Evolutionary conservation across 2,888 invertebrate genomes (phyloP), one percentile per base, ranked within the genome.

Genomic region (Mesodorylaimus sp.): DNA sequence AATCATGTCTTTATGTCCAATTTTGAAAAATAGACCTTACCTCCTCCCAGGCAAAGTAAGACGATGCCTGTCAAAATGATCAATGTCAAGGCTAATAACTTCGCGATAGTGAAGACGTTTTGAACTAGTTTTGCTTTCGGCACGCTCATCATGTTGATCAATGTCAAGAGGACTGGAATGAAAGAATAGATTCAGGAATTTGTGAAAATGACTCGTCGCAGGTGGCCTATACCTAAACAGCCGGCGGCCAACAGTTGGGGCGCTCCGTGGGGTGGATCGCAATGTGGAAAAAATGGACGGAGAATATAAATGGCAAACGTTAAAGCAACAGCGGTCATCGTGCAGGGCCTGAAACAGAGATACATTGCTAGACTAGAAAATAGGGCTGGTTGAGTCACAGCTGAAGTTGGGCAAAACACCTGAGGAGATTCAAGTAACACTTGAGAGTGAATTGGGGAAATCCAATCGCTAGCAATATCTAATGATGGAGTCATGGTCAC

Each of bases 71-170:
- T 83, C 13, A 79, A 78, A 59, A 97, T 93, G 66, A 97, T 93
- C 65, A 89, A 77, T 67, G 83, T 80, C 42, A 95, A 75, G 0
- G 95, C 95, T 45, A 82, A 64, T 23, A 88, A 71, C 71, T 95
- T 97, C 51, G 91, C 93, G 66, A 87, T 89, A 2, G 95, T 95
- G 75, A 95, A 95, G 64, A 88, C 77, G 68, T 97, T 93, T 71
- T 97, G 95, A 1, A 97, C 91, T 54, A 80, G 73, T 2, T 93
- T 91, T 0, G 93, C 88, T 77, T 88, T 88, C 65, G 84, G 84
- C 2, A 97, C 93, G 59, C 87, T 85, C 79, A 84, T 87, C 71
- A 89, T 91, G 73, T 95, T 95, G 59, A 95, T 78, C 69, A 89
- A 87, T 0, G 91, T 87, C 59, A 95, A 74, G 48, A 91, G 74